Evolutionary conservation across 1,140 invertebrate species (phyloP), one percentile per base, ranked within the genome.

Genomic region (Palaemon carinicauda): DNA sequence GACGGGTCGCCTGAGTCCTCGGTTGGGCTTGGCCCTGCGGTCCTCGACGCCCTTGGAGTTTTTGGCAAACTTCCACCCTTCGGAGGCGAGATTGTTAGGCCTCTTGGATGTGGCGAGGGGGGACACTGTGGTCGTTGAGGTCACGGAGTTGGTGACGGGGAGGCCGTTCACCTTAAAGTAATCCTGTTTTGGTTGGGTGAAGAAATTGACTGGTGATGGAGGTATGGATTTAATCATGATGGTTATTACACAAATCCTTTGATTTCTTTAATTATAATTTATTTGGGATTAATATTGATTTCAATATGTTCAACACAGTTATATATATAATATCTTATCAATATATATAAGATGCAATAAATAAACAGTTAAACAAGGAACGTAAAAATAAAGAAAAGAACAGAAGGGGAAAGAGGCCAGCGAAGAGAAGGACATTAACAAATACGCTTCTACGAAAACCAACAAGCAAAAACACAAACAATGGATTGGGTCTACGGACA

Each of bases 1-100:
- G 52, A 53, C 21, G 1, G 15, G 27, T 17, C 29, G 12, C 21
- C n/a, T 51, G 54, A 27, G 50, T 24, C 10, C 19, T 21, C 41
- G 29, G 54, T 27, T 21, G 15, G 71, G 15, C 60, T 71, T 9
- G 24, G 17, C 50, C 56, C 50, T 53, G 29, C 24, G 33, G 24
- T 21, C 81, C 50, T 77, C 33, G 10, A 29, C 65, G 21, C 21
- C 41, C 27, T 31, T 27, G 19, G 21, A 14, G 17, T 60, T 27
- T 15, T 60, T 27, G 69, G 69, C 79, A 19, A 80, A 56, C 19
- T 54, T 80, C 79, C 79, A 80, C 1, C 79, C 79, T 3, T 29
- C 27, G 7, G 79, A 80, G 5, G 24, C 1, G 69, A 29, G 69
- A 24, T 73, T 24, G 69, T 17, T 17, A 5, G n/a, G 19, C 17